Evolutionary conservation across 2,113 vertebrate species (phyloP).

Genomic region (Garra rufa): DNA sequence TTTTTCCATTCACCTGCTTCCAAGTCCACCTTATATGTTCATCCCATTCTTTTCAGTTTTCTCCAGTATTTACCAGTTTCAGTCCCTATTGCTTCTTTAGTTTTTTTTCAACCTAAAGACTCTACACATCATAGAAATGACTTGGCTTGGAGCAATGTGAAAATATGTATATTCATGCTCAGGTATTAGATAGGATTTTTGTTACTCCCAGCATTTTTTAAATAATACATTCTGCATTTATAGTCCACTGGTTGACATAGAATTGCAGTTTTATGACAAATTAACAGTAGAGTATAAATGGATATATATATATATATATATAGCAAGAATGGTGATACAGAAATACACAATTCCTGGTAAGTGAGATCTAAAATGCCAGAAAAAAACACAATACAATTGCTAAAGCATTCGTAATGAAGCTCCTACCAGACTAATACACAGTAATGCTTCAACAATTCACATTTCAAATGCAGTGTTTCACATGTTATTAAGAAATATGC

Average conservation of each 20-base stretch:
- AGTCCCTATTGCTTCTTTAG: too few species aligned
- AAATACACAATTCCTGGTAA: neutral
- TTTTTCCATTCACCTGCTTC: neutral
- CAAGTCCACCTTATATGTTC: neutral
- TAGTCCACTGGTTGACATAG: too few species aligned
- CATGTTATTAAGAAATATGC: neutral
- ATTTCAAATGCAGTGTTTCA: neutral
- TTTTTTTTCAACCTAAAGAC: neutral
- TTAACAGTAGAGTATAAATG: too few species aligned
- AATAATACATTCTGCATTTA: too few species aligned
- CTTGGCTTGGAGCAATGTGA: too few species aligned
- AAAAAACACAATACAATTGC: neutral
- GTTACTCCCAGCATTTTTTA: too few species aligned
- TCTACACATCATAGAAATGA: too few species aligned
- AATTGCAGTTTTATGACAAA: neutral
- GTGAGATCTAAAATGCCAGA: neutral
- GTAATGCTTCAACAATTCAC: neutral
- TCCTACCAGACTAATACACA: neutral
- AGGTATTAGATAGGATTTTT: too few species aligned
- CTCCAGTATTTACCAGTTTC: neutral
- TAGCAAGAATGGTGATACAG: too few species aligned
- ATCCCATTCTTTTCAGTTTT: neutral
- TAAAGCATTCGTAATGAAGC: too few species aligned
- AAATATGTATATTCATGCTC: too few species aligned
- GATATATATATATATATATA: too few species aligned